Conservation (phyloP, 1,140 invertebrate species). For the Drosophila prosaltans region DNA sequence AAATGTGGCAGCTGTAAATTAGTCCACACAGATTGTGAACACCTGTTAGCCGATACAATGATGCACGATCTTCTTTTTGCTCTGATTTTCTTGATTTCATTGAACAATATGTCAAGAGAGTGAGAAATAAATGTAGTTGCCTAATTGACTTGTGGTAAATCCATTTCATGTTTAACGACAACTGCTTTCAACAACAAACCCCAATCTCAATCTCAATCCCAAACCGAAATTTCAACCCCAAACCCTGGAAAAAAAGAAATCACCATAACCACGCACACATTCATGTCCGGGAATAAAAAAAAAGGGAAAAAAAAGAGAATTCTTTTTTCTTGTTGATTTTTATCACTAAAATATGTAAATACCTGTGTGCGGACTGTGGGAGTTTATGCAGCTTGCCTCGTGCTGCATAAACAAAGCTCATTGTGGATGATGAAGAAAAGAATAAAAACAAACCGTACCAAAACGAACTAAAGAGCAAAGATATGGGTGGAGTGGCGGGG, state of each 20-base stretch:
- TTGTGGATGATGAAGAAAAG: constrained; percentile 14
- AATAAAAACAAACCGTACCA: neutral
- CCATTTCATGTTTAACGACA: constrained; percentile 45
- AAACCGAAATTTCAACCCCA: neutral
- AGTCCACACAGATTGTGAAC: constrained; percentile 39
- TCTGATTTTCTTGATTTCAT: constrained; percentile 9
- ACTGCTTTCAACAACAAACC: constrained; percentile 17
- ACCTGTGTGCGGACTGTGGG: constrained; percentile 66
- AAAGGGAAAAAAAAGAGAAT: neutral
- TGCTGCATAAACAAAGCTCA: constrained; percentile 65
- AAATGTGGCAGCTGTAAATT: constrained; percentile 33
- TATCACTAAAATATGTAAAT: constrained; percentile 81
- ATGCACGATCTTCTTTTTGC: neutral
- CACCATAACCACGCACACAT: constrained; percentile 18
- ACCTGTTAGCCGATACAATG: constrained; percentile 44
- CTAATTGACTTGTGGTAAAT: constrained; percentile 22
- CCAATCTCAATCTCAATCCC: neutral
- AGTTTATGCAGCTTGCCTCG: constrained; percentile 72
- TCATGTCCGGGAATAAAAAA: constrained; percentile 42
- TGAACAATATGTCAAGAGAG: constrained; percentile 11
- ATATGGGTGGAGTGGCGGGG: too few relatives aligned
- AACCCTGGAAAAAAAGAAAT: neutral
- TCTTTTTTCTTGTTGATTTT: constrained; percentile 71
- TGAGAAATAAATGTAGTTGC: neutral
- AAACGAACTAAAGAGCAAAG: constrained; percentile 5